A percentile compares a stretch with the other conserved stretches of the same genome.
phyloP scores from a whole-genome alignment of 92 coral and sea anemone genomes.

The Epizoanthus stellaris region DNA sequence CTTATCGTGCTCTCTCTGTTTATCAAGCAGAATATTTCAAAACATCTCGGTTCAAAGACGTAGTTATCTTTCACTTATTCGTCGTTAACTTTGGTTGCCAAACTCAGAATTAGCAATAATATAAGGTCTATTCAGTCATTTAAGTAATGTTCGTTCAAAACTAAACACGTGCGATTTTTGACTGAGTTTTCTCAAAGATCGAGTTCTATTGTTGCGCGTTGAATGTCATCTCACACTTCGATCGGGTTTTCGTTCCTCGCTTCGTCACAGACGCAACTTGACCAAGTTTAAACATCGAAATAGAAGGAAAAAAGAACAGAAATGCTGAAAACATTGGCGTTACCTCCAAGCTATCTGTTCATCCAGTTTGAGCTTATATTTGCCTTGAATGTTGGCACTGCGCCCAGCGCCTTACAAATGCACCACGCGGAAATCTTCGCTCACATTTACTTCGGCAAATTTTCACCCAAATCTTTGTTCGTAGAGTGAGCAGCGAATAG shows the following conservation, averaged over 20 bases:
- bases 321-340: neutral
- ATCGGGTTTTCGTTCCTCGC: neutral
- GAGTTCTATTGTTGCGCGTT: slow-evolving; percentile 16
- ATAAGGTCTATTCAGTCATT: neutral
- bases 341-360: slow-evolving; percentile 6
- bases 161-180: slow-evolving; percentile 27
- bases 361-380: neutral
- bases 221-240: neutral
- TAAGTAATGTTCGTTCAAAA: neutral
- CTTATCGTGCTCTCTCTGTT: no score
- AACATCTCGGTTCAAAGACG: no score
- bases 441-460: slow-evolving; percentile 2
- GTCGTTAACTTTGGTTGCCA: neutral
- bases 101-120: neutral
- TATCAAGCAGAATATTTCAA: no score
- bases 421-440: slow-evolving; percentile 20
- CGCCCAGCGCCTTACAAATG: slow-evolving; percentile 13
- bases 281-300: neutral
- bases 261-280: neutral
- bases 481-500: neutral
- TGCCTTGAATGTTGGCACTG: slow-evolving; percentile 14
- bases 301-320: neutral
- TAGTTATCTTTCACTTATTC: no score
- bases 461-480: neutral
- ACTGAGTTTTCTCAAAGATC: slow-evolving; percentile 26